Conservation (phyloP, 2,797 vertebrate genomes). For the Iguana delicatissima region DNA sequence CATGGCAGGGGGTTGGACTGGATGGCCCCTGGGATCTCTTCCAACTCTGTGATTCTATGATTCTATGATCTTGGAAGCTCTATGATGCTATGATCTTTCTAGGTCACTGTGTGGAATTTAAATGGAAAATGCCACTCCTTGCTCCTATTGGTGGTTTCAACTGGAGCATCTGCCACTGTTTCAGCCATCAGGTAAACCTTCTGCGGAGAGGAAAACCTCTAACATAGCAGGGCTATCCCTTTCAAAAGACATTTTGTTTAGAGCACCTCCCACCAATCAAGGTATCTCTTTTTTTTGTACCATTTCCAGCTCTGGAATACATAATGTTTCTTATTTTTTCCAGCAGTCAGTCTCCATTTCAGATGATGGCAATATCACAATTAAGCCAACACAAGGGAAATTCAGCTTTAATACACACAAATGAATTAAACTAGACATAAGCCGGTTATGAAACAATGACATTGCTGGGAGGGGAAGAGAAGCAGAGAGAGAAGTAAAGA, state of each 20-base stretch:
- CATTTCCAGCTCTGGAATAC: background rate
- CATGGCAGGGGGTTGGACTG: no score
- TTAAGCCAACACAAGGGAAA: conserved; percentile 68
- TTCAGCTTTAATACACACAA: conserved; percentile 58
- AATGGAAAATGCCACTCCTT: background rate
- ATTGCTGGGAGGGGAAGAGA: conserved; percentile 48
- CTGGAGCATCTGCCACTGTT: background rate
- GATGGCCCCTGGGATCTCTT: no score
- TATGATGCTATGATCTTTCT: no score
- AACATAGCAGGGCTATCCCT: background rate
- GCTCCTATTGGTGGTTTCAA: background rate
- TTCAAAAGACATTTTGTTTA: background rate
- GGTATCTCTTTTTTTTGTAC: background rate
- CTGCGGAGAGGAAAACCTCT: background rate
- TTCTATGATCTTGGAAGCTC: no score
- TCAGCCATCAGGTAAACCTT: background rate
- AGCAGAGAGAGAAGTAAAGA: conserved; percentile 57
- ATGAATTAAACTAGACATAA: conserved; percentile 73
- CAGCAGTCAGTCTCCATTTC: conserved; percentile 40
- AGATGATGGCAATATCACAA: conserved; percentile 52
- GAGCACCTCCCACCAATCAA: background rate
- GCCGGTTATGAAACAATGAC: conserved; percentile 72
- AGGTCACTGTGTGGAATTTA: background rate
- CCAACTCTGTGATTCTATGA: no score
- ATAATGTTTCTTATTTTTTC: conserved; percentile 37